phyloP scores from a whole-genome alignment of 2,797 vertebrate species.

The Garrulus glandarius region DNA sequence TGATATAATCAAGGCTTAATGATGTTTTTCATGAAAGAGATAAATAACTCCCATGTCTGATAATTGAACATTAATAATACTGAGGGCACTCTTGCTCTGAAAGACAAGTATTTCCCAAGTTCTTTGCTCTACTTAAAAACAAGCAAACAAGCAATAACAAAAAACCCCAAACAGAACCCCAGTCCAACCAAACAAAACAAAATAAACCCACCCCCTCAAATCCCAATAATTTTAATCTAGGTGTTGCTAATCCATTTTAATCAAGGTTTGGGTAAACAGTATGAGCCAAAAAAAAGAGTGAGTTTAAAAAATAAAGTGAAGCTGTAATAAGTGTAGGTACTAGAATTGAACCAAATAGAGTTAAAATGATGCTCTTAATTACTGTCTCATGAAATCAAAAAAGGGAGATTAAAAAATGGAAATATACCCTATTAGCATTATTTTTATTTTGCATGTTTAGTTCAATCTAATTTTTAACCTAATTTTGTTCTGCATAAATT shows the following conservation, averaged over 20 bases:
- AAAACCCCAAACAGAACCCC: background rate
- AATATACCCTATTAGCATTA: background rate
- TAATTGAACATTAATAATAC: background rate
- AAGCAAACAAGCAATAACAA: background rate
- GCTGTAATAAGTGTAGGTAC: background rate
- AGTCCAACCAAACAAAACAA: background rate
- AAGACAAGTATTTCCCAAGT: background rate
- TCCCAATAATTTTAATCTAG: background rate
- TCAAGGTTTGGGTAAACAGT: background rate
- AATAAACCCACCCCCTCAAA: rapidly evolving
- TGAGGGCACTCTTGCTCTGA: background rate
- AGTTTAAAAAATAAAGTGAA: background rate
- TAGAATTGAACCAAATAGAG: background rate
- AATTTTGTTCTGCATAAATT: background rate
- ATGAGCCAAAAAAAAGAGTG: background rate
- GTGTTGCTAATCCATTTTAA: background rate
- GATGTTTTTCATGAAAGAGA: background rate
- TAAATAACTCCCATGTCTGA: background rate
- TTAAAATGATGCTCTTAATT: background rate
- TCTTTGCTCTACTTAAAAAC: background rate
- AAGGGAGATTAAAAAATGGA: background rate
- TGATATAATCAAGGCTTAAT: background rate
- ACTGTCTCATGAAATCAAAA: background rate
- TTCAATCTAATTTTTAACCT: background rate
- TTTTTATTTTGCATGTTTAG: background rate